These are phyloP conservation scores for Perca flavescens DNA, from an alignment of 2,113 vertebrate genomes.

Conservation along the genomic window DNA sequence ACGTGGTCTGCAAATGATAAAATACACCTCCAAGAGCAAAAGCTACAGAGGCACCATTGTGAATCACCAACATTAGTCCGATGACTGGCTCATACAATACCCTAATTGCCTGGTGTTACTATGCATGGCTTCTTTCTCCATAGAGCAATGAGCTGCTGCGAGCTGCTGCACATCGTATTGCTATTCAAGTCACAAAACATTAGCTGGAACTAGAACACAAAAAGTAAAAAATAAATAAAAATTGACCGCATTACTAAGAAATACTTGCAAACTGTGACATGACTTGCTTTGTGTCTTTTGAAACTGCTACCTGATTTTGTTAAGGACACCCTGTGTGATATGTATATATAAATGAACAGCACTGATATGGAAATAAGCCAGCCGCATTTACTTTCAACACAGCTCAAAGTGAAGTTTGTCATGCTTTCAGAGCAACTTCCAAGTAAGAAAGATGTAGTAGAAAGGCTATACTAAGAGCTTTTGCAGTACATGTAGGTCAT, in stretches of 20 bases:
- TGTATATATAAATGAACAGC: slow-evolving; percentile 16
- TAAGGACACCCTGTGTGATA: slow-evolving; percentile 26
- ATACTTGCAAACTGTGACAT: slow-evolving; percentile 11
- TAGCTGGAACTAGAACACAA: not conserved
- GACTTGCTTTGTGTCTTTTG: slow-evolving; percentile 17
- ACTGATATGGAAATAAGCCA: slow-evolving; percentile 58
- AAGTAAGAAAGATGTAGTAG: slow-evolving; percentile 44
- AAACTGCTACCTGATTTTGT: slow-evolving; percentile 44
- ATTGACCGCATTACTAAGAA: slow-evolving; percentile 39
- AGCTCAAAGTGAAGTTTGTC: slow-evolving; percentile 55
- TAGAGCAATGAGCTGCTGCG: slow-evolving; percentile 52
- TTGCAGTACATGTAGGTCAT: slow-evolving; percentile 78
- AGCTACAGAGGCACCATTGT: slow-evolving; percentile 57
- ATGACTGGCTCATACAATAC: slow-evolving; percentile 68
- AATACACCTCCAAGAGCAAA: slow-evolving; percentile 66
- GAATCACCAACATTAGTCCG: slow-evolving; percentile 69
- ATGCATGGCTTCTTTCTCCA: slow-evolving; percentile 39
- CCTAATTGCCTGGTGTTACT: slow-evolving; percentile 64
- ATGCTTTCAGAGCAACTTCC: slow-evolving; percentile 44
- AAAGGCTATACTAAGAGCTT: slow-evolving; percentile 58
- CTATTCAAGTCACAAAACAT: slow-evolving; percentile 54
- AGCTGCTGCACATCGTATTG: slow-evolving; percentile 32
- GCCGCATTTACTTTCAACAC: slow-evolving; percentile 39
- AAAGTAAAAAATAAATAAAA: not conserved
- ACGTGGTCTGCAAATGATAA: slow-evolving; percentile 63